Evolutionary conservation across 2,888 invertebrate species (phyloP).

Genomic region (Macaria liturata): DNA sequence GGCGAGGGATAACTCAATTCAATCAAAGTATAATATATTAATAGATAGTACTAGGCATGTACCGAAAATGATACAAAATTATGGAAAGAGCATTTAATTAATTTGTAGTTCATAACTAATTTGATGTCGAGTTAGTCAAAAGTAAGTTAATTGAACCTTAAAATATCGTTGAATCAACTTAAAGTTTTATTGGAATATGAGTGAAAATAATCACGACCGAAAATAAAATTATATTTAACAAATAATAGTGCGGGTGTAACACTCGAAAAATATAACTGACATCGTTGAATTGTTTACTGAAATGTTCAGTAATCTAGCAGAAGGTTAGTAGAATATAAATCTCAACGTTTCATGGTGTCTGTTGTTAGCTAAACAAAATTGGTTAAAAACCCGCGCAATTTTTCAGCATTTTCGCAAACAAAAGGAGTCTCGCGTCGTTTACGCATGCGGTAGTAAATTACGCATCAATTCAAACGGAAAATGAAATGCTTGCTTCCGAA

Average conservation of each 20-base stretch:
- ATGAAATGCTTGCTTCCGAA: slow-evolving; percentile 79
- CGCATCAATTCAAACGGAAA: slow-evolving; percentile 79
- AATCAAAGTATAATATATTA: slow-evolving; percentile 18
- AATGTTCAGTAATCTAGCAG: not conserved
- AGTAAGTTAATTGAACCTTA: too few species aligned
- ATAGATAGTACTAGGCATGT: too few species aligned
- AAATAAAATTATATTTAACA: too few species aligned
- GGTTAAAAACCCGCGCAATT: slow-evolving; percentile 35
- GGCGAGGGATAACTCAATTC: slow-evolving; percentile 18
- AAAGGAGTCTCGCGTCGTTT: slow-evolving; percentile 63
- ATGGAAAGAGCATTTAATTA: too few species aligned
- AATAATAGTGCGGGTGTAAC: too few species aligned
- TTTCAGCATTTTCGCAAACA: slow-evolving; percentile 60
- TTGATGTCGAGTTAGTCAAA: too few species aligned
- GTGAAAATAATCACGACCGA: too few species aligned
- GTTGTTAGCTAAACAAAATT: slow-evolving; percentile 23
- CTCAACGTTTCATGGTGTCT: slow-evolving; percentile 17
- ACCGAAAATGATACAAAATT: too few species aligned
- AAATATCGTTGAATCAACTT: too few species aligned
- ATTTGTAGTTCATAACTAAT: too few species aligned
- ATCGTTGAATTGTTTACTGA: not conserved
- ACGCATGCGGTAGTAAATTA: slow-evolving; percentile 75
- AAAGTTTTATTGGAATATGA: too few species aligned
- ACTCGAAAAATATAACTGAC: too few species aligned
- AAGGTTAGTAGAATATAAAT: not conserved